These are phyloP conservation scores for Stenotaenia linearis DNA, from an alignment of 2,888 invertebrate genomes.

Conservation along the genomic window DNA sequence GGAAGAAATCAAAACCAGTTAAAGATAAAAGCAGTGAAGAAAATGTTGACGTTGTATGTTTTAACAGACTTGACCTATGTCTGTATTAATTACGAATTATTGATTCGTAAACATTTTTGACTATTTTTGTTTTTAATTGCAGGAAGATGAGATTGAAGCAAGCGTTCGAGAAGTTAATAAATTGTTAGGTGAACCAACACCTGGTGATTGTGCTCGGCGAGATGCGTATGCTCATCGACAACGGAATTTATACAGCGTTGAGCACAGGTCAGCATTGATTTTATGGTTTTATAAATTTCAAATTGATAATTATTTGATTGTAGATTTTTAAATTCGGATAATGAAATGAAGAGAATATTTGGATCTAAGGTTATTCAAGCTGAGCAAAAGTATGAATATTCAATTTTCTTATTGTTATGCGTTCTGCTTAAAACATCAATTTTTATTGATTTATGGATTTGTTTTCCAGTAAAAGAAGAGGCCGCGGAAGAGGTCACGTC, in stretches of 20 bases:
- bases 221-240: neutral
- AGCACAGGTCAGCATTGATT: conserved; percentile 15
- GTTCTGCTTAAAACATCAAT: too few relatives aligned
- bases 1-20: conserved; percentile 37
- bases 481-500: conserved; percentile 55
- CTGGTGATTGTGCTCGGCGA: neutral
- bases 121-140: neutral
- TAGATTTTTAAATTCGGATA: conserved; percentile 69
- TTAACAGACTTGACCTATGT: too few relatives aligned
- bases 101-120: neutral
- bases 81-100: too few relatives aligned
- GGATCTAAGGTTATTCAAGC: conserved; percentile 69
- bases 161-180: conserved; percentile 63
- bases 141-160: conserved; percentile 62
- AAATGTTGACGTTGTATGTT: conserved; percentile 55
- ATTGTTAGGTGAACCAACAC: conserved; percentile 55
- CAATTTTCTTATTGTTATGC: too few relatives aligned
- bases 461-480: conserved; percentile 39
- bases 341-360: conserved; percentile 74
- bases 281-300: neutral
- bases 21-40: conserved; percentile 54
- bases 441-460: neutral
- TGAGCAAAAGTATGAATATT: conserved; percentile 51
- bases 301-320: neutral
- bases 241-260: conserved; percentile 27